Evolutionary conservation across 2,797 vertebrate species (phyloP), one percentile per base, ranked within the genome.

Genomic region (Jordanella pulchra): DNA sequence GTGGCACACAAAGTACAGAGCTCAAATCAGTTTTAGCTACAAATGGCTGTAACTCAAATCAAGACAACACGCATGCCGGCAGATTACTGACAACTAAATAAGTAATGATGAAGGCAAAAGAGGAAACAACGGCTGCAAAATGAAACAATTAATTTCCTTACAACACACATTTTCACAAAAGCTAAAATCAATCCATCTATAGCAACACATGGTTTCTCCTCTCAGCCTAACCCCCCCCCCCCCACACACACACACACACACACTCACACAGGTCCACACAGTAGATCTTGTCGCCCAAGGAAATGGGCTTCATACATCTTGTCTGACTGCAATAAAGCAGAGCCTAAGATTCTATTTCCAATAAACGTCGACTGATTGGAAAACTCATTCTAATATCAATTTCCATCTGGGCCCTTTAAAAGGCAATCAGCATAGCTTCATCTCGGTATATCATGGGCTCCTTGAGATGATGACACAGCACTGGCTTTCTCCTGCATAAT

Each of bases 321-420:
- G 91, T 92, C 90, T 93, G 89, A 91, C 93, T 92, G 93, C 93
- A 93, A 93, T 93, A 93, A 93, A 94, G 92, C 89, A 88, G 81
- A 84, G 91, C 87, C 93, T 91, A 89, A 89, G 81, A 94, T 93
- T 93, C 93, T 93, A 93, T 93, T 93, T 92, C 90, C 92, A 93
- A 93, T 94, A 95, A 95, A 93, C 91, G 91, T 90, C 80, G 88
- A 91, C 93, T 95, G 94, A 95, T 95, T 95, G 94, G 93, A 93
- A 95, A 94, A 94, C 92, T 93, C 93, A 93, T 94, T 94, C 93
- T 93, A 94, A 94, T 94, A 94, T 94, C 93, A 94, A 94, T 94
- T 94, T 94, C 92, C 92, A 95, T 94, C 93, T 93, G 91, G 91
- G 92, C 88, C 91, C 91, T 94, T 94, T 94, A 95, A 94, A 94